A percentile compares a stretch with the other conserved stretches of the same genome.
Conservation (phyloP, 1,140 invertebrate species). For the Anadara kagoshimensis region DNA sequence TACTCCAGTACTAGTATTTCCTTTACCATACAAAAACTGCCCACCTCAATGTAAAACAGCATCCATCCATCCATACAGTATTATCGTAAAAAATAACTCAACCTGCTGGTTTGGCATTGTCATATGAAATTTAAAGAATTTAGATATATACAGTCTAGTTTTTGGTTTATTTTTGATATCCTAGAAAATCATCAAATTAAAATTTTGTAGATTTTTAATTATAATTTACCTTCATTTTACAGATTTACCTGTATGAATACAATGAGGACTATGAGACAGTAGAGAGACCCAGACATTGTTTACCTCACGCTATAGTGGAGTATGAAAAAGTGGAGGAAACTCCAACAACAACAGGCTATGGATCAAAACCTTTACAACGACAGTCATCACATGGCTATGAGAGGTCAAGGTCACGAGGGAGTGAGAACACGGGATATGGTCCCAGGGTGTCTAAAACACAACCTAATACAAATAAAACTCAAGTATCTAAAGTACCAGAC, state of each 20-base stretch:
- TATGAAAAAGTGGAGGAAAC: conserved; percentile 28
- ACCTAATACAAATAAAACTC: too few species aligned
- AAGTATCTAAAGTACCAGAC: too few species aligned
- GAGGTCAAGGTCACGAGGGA: too few species aligned
- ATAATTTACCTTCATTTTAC: conserved; percentile 13
- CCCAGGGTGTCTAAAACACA: too few species aligned
- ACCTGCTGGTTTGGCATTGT: neutral
- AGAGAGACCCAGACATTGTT: conserved; percentile 47
- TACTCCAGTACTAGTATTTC: too few species aligned
- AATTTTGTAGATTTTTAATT: conserved; percentile 6
- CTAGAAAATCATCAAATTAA: neutral
- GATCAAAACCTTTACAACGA: too few species aligned
- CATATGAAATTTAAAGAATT: too few species aligned
- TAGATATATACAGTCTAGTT: neutral
- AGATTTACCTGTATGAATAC: conserved; percentile 61
- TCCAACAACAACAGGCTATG: neutral
- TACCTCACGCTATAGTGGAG: conserved; percentile 53
- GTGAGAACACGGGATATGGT: too few species aligned
- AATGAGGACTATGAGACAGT: conserved; percentile 50
- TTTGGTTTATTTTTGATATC: neutral
- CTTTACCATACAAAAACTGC: too few species aligned
- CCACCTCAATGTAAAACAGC: too few species aligned
- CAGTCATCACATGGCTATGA: too few species aligned
- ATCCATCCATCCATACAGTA: too few species aligned
- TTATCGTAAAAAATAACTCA: neutral